Conservation (phyloP, 1,140 invertebrate species). For the Lordiphosa mommai region DNA sequence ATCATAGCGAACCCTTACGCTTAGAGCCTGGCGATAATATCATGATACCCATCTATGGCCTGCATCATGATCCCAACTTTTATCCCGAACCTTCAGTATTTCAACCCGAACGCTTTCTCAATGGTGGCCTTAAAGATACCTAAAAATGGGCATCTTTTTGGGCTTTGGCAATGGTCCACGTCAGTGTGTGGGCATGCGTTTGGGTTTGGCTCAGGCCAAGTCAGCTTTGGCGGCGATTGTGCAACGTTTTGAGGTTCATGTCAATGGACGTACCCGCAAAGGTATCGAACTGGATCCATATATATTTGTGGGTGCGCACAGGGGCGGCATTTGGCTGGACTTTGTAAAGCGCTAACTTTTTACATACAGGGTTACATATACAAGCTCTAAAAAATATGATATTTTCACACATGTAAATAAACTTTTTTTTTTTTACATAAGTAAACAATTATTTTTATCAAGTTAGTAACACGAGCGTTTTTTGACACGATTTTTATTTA, state of each 20-base stretch:
- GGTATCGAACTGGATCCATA: constrained; percentile 58
- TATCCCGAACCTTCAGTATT: constrained; percentile 85
- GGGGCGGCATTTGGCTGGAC: constrained; percentile 70
- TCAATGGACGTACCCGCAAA: constrained; percentile 39
- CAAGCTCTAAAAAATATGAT: too few species aligned
- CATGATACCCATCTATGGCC: constrained; percentile 82
- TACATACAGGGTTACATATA: too few species aligned
- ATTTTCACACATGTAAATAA: too few species aligned
- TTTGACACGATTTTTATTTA: too few species aligned
- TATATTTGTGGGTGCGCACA: constrained; percentile 61
- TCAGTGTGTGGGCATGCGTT: constrained; percentile 82
- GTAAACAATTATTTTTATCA: too few species aligned
- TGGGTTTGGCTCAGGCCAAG: constrained; percentile 59
- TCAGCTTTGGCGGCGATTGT: constrained; percentile 64
- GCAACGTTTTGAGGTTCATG: constrained; percentile 41
- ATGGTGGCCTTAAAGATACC: constrained; percentile 78
- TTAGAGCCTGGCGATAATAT: constrained; percentile 80
- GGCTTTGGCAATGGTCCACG: constrained; percentile 86
- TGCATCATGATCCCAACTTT: constrained; percentile 85
- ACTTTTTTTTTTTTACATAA: too few species aligned
- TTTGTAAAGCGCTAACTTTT: constrained; percentile 26
- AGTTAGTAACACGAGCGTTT: too few species aligned
- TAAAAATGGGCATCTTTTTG: constrained; percentile 80
- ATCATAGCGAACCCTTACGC: constrained; percentile 39
- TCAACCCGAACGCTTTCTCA: constrained; percentile 83